Evolutionary conservation across 1,140 invertebrate species (phyloP), one percentile per base, ranked within the genome.

Genomic region (Pseudomyrmex dendroicus): DNA sequence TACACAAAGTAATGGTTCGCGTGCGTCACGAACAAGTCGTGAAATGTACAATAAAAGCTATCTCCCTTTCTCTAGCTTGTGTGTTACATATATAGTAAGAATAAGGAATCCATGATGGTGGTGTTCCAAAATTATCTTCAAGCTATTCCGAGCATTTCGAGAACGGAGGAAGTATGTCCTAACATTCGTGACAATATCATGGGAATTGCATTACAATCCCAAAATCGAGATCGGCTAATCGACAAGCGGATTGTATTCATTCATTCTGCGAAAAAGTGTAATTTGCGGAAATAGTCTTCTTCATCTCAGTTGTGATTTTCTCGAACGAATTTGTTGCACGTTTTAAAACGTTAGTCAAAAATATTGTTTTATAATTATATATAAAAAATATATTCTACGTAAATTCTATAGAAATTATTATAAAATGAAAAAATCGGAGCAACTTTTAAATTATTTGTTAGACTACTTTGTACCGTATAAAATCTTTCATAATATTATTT

Each of bases 101-200:
- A 80, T 70, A 68, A 59, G 56, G 64, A 70, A 72, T 80, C 54
- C 66, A 61, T 46, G 44, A 80, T 72, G 76, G 76, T 80, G 66
- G 20, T 10, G 76, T 59, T 80, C 76, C 76, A 80, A 80, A 80
- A 80, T 80, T 80, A 80, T 72, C 76, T 54, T 59, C 66, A 15
- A 59, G 76, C 44, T 80, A 80, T 80, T 80, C 44, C 66, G 56
- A 54, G 57, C 66, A 59, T 70, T 70, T 80, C 76, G 66, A 25
- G 35, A 46, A 25, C 50, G 20, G 76, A 61, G 66, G n/a, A 72
- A 48, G 20, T 17, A n/a, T 57, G 44, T 12, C 59, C 54, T 59
- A 17, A 15, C 63, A 10, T 46, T 70, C 44, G 44, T 15, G n/a
- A 12, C 48, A 46, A 66, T 56, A 56, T 77, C 66, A 25, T 59